phyloP scores from a whole-genome alignment of 2,888 invertebrate species.

The Chelonus formosanus region DNA sequence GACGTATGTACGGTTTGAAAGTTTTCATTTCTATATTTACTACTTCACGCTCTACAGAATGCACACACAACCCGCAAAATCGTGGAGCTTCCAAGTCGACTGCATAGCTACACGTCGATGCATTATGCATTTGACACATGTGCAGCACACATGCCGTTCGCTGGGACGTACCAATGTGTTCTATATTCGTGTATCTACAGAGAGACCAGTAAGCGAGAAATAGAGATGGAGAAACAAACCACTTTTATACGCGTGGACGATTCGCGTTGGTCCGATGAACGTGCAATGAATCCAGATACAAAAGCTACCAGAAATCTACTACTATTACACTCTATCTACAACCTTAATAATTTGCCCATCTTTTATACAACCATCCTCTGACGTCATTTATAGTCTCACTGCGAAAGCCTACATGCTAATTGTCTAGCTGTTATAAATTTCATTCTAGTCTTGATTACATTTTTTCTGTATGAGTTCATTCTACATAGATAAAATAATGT shows the following conservation, averaged over 20 bases:
- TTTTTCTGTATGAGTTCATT: too few relatives aligned
- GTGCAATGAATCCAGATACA: conserved; percentile 17
- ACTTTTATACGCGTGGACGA: conserved; percentile 31
- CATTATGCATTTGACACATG: conserved; percentile 50
- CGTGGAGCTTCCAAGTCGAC: conserved; percentile 28
- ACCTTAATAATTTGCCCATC: conserved; percentile 4
- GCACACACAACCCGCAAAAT: conserved; percentile 21
- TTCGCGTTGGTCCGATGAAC: conserved; percentile 27
- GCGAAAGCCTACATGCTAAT: too few relatives aligned
- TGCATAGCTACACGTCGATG: conserved; percentile 38
- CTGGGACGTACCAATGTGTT: conserved; percentile 11
- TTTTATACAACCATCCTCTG: background rate
- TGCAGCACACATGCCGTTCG: conserved; percentile 35
- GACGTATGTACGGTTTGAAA: background rate
- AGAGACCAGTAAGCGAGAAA: background rate
- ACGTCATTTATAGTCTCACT: too few relatives aligned
- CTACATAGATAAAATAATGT: too few relatives aligned
- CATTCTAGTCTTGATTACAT: too few relatives aligned
- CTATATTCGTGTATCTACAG: background rate
- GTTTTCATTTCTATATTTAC: conserved; percentile 17
- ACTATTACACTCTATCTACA: conserved; percentile 21
- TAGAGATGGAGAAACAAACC: conserved; percentile 11
- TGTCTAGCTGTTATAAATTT: too few relatives aligned
- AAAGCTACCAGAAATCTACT: conserved; percentile 18
- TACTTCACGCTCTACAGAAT: conserved; percentile 12